These are phyloP conservation scores for Rhopalosiphum nymphaeae DNA, from an alignment of 2,888 invertebrate species.

Conservation along the genomic window DNA sequence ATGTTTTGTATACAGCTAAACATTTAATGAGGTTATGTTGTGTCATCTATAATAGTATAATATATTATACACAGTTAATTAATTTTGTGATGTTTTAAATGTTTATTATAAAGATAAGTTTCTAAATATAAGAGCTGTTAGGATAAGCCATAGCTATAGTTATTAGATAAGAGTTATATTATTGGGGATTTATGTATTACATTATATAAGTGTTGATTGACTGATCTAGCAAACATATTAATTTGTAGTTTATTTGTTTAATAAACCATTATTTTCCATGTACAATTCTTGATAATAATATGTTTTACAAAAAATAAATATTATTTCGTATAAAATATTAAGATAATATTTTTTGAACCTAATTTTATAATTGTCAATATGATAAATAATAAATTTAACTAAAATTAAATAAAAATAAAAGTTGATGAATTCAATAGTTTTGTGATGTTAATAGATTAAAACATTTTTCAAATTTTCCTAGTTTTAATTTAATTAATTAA, in stretches of 20 bases:
- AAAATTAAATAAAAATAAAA: neutral
- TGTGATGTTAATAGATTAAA: neutral
- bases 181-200: slow-evolving; percentile 47
- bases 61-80: neutral
- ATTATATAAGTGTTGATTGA: slow-evolving; percentile 44
- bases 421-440: neutral
- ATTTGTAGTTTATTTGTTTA: slow-evolving; percentile 31
- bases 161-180: slow-evolving; percentile 43
- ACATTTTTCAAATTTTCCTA: neutral
- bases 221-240: slow-evolving; percentile 23
- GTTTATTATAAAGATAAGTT: slow-evolving; percentile 43
- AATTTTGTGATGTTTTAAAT: slow-evolving; percentile 31
- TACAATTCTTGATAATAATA: neutral
- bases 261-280: slow-evolving; percentile 1
- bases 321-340: neutral
- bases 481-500: slow-evolving; percentile 10
- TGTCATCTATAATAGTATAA: slow-evolving; percentile 8
- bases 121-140: slow-evolving; percentile 45
- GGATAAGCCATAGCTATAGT: slow-evolving; percentile 45
- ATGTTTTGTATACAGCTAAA: neutral
- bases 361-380: neutral
- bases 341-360: neutral
- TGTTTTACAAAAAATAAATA: neutral
- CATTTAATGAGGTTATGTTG: slow-evolving; percentile 16
- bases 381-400: neutral